These are phyloP conservation scores for Upupa epops DNA, from an alignment of 2,113 vertebrate species.

Conservation along the genomic window DNA sequence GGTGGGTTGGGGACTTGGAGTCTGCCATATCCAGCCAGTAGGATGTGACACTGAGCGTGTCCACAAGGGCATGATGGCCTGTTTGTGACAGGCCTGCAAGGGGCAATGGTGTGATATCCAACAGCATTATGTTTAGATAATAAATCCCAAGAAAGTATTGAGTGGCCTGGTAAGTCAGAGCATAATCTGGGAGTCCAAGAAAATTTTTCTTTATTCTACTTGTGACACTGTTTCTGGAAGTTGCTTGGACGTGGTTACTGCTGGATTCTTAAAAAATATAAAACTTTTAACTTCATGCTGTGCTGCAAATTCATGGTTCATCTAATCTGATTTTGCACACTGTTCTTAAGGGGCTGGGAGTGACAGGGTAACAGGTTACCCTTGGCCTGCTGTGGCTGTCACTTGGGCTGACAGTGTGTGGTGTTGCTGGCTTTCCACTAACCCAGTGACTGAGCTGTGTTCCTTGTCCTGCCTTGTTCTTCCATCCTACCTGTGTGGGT, in stretches of 20 bases:
- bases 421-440: background rate
- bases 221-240: background rate
- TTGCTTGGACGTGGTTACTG: background rate
- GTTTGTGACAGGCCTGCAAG: background rate
- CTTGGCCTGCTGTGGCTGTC: background rate
- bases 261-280: background rate
- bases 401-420: background rate
- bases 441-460: accelerated
- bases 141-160: background rate
- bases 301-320: background rate
- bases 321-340: background rate
- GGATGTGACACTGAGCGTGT: background rate
- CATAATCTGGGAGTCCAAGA: background rate
- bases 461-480: accelerated
- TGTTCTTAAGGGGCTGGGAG: accelerated
- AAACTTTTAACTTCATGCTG: background rate
- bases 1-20: accelerated
- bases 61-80: background rate
- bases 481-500: background rate
- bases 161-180: background rate
- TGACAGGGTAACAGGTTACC: background rate
- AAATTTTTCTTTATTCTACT: background rate
- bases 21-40: background rate
- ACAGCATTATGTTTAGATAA: background rate
- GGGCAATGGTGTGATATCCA: background rate